Conservation (phyloP, 2,797 vertebrate species). For the Geotrypetes seraphini region DNA sequence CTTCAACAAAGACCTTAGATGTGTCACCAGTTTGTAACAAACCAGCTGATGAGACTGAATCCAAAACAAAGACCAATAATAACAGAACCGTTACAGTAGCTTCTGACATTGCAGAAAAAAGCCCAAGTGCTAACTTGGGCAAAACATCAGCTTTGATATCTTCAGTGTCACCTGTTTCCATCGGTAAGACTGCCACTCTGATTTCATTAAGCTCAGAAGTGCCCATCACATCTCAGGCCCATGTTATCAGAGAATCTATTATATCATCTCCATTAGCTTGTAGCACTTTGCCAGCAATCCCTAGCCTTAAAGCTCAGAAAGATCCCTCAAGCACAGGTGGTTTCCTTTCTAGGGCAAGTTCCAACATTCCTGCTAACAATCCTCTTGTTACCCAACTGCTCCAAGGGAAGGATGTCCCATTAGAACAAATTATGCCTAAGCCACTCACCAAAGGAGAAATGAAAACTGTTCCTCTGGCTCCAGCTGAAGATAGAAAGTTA, state of each 20-base stretch:
- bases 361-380: conserved; percentile 84
- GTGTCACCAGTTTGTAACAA: neutral
- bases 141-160: neutral
- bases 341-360: conserved; percentile 40
- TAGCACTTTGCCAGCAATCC: conserved; percentile 5
- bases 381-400: conserved; percentile 87
- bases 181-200: neutral
- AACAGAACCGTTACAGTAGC: neutral
- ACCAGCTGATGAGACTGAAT: neutral
- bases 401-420: conserved; percentile 82
- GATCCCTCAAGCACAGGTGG: conserved; percentile 15
- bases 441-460: conserved; percentile 63
- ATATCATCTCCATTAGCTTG: neutral
- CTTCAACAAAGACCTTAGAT: conserved; percentile 1
- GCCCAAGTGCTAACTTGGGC: neutral
- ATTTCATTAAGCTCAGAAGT: conserved; percentile 13
- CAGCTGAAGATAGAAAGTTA: conserved; percentile 30
- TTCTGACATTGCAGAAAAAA: neutral
- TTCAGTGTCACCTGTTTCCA: conserved; percentile 8
- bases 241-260: neutral
- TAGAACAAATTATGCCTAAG: conserved; percentile 87
- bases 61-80: neutral
- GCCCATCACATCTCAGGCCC: conserved; percentile 10
- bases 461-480: conserved; percentile 25
- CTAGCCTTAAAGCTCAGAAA: conserved; percentile 38